A percentile compares a stretch with the other conserved stretches of the same genome.
phyloP scores from a whole-genome alignment of 30 jellyfish, hydroid and myxozoan species.

The Turritopsis dohrnii region DNA sequence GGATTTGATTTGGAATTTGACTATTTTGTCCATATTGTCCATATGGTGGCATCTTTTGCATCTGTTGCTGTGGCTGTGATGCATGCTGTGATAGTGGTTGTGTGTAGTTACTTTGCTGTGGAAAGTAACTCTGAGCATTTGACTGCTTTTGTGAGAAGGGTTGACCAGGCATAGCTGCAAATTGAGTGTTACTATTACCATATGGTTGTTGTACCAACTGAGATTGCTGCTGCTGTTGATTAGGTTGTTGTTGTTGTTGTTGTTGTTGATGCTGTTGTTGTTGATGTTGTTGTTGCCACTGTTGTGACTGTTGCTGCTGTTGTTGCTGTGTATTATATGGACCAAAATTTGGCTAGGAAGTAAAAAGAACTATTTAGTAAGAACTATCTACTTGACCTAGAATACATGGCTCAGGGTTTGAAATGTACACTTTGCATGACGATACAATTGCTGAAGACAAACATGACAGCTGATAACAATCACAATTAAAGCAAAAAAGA shows the following conservation, averaged over 20 bases:
- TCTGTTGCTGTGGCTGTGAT: slow-evolving; percentile 6
- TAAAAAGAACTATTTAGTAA: neutral
- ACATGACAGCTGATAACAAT: no score
- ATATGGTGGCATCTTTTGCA: neutral
- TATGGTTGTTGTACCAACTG: slow-evolving; percentile 2
- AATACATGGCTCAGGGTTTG: no score
- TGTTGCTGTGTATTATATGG: slow-evolving; percentile 5
- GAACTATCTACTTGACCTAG: no score
- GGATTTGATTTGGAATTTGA: neutral
- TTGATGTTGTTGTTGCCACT: slow-evolving; percentile 1
- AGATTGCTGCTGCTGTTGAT: slow-evolving; percentile 14
- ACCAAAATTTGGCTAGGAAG: neutral
- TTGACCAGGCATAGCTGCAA: neutral
- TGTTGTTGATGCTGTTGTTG: neutral
- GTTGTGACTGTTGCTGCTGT: neutral
- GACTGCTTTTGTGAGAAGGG: slow-evolving; percentile 6
- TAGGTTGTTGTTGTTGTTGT: neutral
- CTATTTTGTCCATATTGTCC: neutral
- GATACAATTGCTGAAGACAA: no score
- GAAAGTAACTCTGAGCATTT: neutral
- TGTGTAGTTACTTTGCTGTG: slow-evolving; percentile 1
- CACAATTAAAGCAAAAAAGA: no score
- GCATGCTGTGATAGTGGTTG: slow-evolving; percentile 25
- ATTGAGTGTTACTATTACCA: neutral
- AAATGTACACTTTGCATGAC: no score